Conservation (phyloP, 2,113 vertebrate genomes). For the Tachuris rubrigastra region DNA sequence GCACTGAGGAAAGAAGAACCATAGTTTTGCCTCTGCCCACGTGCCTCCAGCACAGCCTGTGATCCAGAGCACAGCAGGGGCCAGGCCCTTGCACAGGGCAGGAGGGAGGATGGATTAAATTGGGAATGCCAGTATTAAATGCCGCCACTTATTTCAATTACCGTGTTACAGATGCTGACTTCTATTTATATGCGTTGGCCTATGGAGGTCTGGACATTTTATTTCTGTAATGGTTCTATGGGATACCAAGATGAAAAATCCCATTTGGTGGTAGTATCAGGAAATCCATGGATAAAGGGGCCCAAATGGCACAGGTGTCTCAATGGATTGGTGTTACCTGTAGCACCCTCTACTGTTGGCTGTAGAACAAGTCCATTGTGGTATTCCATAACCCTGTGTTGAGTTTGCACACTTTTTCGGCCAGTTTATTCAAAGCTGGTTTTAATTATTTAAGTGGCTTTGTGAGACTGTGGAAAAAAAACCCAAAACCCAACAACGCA, state of each 20-base stretch:
- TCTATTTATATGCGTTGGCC: not conserved
- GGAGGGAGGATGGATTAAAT: not conserved
- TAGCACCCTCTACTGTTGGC: not conserved
- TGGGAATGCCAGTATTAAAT: not conserved
- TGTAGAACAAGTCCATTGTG: not conserved
- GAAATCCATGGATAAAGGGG: not conserved
- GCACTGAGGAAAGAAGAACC: not conserved
- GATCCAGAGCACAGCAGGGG: not conserved
- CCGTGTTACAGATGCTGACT: not conserved
- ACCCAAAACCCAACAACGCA: not conserved
- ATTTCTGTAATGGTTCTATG: not conserved
- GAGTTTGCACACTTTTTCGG: not conserved
- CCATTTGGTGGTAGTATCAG: not conserved
- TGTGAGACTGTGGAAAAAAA: not conserved
- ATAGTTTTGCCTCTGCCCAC: not conserved
- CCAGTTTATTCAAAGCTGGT: not conserved
- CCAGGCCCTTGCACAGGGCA: rapidly evolving
- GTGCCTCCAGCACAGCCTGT: not conserved
- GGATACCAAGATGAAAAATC: not conserved
- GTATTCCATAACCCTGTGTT: not conserved
- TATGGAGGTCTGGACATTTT: not conserved
- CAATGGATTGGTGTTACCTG: not conserved
- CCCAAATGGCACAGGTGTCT: not conserved
- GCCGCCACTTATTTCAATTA: not conserved
- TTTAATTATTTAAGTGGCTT: not conserved